Base-by-base conservation (phyloP, 1,140 invertebrate species). In the Bombus difficillimus region DNA sequence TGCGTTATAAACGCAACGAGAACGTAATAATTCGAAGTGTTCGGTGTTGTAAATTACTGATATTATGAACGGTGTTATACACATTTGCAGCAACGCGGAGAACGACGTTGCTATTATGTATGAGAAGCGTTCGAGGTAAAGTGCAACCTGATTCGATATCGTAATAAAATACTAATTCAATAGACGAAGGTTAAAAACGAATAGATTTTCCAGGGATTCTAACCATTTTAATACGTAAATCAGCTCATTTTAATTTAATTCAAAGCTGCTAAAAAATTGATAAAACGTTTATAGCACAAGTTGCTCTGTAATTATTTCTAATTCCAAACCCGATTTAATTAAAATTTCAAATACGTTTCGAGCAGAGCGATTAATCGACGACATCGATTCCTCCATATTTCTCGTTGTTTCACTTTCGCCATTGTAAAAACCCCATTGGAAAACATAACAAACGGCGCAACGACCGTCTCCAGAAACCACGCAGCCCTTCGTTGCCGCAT, bases 41-140 rank as follows among this genome's bases (percentile, higher is more conserved):
- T 71, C 69, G 25, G 13, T n/a, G 71, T 41, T 43, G 71, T 73
- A 73, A 43, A 73, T 73, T 73, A 73, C 71, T 73, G 71, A 73
- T 13, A 73, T 73, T 73, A 73, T 22, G 71, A 73, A 73, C n/a
- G 71, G 41, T 22, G 71, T 73, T 43, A 32, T 3, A 9, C 18
- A 32, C 71, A 47, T 43, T 28, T 41, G 69, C 41, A 10, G 18
- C 28, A 47, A 71, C 69, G 37, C 37, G 68, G 68, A 22, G 68
- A 41, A 71, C 37, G 47, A 13, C 37, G 39, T 25, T 18, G 41
- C 41, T 43, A 73, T 73, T 73, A 73, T 18, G n/a, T 73, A 73
- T 10, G 47, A 53, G 47, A 2, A 53, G 18, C 47, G 15, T 32
- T 18, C 41, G 3, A 32, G 71, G 15, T 73, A 43, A 73, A 73